Evolutionary conservation across 2,797 vertebrate species (phyloP), one percentile per base, ranked within the genome.

Genomic region (Kryptopterus vitreolus): DNA sequence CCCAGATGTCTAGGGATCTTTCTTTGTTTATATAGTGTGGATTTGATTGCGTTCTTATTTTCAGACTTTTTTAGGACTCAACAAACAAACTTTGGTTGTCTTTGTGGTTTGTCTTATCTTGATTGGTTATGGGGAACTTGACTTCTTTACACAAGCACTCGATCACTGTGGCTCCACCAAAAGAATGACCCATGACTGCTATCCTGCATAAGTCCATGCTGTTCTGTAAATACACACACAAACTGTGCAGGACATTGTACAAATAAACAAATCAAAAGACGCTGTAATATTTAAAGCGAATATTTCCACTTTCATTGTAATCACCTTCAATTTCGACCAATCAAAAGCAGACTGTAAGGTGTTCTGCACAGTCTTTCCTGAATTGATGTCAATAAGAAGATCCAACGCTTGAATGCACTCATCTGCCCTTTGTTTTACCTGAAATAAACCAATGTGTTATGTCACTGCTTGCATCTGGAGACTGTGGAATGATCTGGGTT

Each of bases 131-230:
- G 94, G n/a, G 96, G 87, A 99, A 99, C 90, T 93, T 94, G 52
- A 87, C 86, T 57, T 99, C 97, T 91, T 94, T 95, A 89, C 95
- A 95, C 79, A 99, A 94, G 82, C 94, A 85, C 87, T 98, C 95
- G 33, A 99, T 92, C 81, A 92, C 94, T 18, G 98, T 98, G 1
- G 95, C 96, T 77, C 95, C 97, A 38, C 98, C 98, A 79, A 99
- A 99, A 38, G 97, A 99, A 91, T 99, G 98, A 12, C 98, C 97
- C 85, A 96, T 93, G 50, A 92, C 87, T 57, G 95, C 95, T 82
- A 95, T 92, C 90, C 90, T 94, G 78, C 93, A 93, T 87, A 93
- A 86, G 87, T 98, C 95, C 88, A 99, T 94, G 81, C 94, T 92
- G 84, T 93, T 95, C 98, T 99, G 88, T 26, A 75, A 82, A 77